Evolutionary conservation across 2,888 invertebrate species (phyloP).

Genomic region (Apamea epomidion): DNA sequence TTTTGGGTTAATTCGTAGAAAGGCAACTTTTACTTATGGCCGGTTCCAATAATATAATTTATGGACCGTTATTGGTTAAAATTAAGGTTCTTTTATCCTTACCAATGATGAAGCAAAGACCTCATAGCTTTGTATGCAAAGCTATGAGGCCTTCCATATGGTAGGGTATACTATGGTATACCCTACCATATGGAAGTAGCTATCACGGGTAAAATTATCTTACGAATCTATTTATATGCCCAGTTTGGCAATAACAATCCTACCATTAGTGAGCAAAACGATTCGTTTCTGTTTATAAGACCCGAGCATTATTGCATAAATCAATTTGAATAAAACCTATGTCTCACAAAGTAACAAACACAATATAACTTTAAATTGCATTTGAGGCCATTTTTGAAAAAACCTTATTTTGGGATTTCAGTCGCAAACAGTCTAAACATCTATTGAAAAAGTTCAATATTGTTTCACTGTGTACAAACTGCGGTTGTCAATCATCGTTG

Average conservation of each 20-base stretch:
- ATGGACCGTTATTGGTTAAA: background rate
- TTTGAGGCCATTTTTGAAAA: background rate
- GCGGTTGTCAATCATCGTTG: conserved; percentile 35
- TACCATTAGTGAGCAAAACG: background rate
- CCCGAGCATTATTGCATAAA: too few relatives aligned
- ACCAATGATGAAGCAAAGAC: background rate
- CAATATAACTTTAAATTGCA: background rate
- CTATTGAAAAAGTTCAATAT: background rate
- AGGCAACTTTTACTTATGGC: background rate
- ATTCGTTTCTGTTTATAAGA: background rate
- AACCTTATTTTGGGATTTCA: background rate
- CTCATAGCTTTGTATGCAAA: background rate
- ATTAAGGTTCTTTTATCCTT: background rate
- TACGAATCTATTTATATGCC: background rate
- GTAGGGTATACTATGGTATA: too few relatives aligned
- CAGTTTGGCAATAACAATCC: background rate
- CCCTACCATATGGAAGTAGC: background rate
- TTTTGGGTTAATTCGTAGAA: background rate
- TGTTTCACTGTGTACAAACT: conserved; percentile 12
- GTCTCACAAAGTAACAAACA: background rate
- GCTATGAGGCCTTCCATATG: too few relatives aligned
- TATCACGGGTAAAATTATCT: background rate
- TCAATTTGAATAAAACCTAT: background rate
- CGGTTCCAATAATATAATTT: background rate
- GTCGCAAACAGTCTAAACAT: background rate